Evolutionary conservation across 2,113 vertebrate species (phyloP).

Genomic region (Uria aalge): DNA sequence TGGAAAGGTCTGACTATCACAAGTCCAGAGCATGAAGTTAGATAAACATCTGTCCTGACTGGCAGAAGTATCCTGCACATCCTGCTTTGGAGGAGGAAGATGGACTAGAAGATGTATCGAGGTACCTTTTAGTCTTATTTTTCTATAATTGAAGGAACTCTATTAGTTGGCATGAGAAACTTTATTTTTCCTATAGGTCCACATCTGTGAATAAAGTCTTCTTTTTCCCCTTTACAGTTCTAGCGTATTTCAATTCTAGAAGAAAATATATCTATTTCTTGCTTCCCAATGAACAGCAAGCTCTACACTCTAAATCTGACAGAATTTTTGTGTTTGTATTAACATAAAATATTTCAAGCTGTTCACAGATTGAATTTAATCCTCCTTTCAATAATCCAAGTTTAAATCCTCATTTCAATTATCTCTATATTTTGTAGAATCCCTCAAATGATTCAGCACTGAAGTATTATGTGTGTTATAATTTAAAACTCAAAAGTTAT

Average conservation of each 20-base stretch:
- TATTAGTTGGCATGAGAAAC: not conserved
- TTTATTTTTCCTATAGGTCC: not conserved
- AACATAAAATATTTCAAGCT: constrained; percentile 55
- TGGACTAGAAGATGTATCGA: not conserved
- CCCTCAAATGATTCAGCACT: constrained; percentile 38
- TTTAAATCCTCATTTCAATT: constrained; percentile 67
- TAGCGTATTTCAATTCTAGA: not conserved
- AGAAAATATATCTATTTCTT: constrained; percentile 2
- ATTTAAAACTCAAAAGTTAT: constrained; percentile 44
- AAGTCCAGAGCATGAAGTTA: not conserved
- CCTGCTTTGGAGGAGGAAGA: not conserved
- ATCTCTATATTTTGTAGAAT: constrained; percentile 57
- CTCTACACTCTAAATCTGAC: not conserved
- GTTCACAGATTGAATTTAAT: constrained; percentile 68
- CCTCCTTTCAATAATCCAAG: constrained; percentile 59
- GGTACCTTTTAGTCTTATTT: not conserved
- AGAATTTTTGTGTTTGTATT: constrained; percentile 33
- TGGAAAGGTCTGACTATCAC: not conserved
- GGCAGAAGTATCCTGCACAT: not conserved
- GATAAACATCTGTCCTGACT: not conserved
- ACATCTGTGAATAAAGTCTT: not conserved
- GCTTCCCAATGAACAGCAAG: not conserved
- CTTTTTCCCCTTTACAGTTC: not conserved
- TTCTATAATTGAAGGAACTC: not conserved
- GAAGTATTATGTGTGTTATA: not conserved